These are phyloP conservation scores for Falco naumanni DNA, from an alignment of 2,797 vertebrate species.

Conservation along the genomic window DNA sequence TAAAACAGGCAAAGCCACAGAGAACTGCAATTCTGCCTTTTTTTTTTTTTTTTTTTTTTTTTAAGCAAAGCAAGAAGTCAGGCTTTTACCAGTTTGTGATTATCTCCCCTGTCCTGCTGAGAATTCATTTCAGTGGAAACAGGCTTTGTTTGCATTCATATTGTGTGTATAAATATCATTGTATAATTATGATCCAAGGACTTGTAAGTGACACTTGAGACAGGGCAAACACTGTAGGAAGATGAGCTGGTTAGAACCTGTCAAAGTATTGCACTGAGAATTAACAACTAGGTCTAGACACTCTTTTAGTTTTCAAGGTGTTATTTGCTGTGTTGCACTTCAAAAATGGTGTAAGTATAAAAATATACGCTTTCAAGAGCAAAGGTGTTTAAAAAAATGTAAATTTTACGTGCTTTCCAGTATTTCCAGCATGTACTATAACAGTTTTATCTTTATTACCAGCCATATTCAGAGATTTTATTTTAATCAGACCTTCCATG, in stretches of 20 bases:
- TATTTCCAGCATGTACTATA: constrained; percentile 2
- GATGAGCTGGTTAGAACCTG: background rate
- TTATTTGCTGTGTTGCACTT: background rate
- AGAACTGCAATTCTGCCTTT: background rate
- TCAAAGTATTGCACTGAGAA: background rate
- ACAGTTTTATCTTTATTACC: background rate
- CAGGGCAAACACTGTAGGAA: background rate
- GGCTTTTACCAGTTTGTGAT: background rate
- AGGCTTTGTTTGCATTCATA: constrained; percentile 20
- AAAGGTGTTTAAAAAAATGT: background rate
- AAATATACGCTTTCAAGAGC: background rate
- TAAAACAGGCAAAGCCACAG: background rate
- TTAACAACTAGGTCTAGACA: background rate
- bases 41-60: background rate
- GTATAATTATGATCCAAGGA: constrained; percentile 8
- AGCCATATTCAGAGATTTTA: background rate
- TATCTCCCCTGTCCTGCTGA: background rate
- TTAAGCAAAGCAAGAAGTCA: background rate
- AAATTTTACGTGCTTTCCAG: background rate
- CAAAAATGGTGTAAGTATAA: background rate
- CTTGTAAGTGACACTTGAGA: constrained; percentile 22
- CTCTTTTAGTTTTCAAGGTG: background rate
- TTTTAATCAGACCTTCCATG: constrained; percentile 4
- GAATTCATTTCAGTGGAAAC: constrained; percentile 10
- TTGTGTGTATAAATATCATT: background rate